Base-by-base conservation (phyloP, 2,113 vertebrate species). In the Xerus inauris region DNA sequence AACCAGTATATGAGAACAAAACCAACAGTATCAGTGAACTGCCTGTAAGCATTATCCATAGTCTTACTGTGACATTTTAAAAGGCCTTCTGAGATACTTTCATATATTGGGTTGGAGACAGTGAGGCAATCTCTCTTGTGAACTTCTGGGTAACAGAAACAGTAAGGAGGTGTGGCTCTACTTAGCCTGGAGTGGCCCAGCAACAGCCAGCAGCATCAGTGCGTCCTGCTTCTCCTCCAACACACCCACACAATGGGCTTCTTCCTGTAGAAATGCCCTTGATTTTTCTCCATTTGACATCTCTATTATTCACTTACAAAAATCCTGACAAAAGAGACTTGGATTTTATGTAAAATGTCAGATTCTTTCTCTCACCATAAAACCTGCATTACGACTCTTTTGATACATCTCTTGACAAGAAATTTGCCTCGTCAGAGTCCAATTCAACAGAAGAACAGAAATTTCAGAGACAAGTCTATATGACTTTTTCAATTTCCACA, bases 1-100 rank as follows among this genome's bases (percentile, higher is more conserved):
- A 84, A 85, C 24, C 22, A 92, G 16, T 54, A 20, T 47, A n/a
- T n/a, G n/a, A 95, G 75, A 59, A 59, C n/a, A 87, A 42, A 95
- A 45, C 24, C 11, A 92, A 59, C 40, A 16, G 80, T 38, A 40
- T 71, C 76, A 89, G 24, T 92, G 85, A 80, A 64, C 87, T 92
- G 42, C 76, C 90, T 13, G 24, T 35, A 57, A 59, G 40, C 65
- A 75, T 94, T 93, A 95, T 80, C 30, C 11, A 71, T 67, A 30
- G 30, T 71, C 26, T 49, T 64, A 7, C 89, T 49, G 72, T 45
- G 9, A 49, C 65, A 84, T 49, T 67, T 89, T 59, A 89, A 95
- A 89, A 49, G 62, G 26, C 59, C n/a, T 80, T 20, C 30, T 47
- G 54, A 86, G 67, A 86, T 24, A n/a, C n/a, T 35, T 45, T 89